Base-by-base conservation (phyloP, 2,113 vertebrate species). In the Oxygymnocypris stewartii region DNA sequence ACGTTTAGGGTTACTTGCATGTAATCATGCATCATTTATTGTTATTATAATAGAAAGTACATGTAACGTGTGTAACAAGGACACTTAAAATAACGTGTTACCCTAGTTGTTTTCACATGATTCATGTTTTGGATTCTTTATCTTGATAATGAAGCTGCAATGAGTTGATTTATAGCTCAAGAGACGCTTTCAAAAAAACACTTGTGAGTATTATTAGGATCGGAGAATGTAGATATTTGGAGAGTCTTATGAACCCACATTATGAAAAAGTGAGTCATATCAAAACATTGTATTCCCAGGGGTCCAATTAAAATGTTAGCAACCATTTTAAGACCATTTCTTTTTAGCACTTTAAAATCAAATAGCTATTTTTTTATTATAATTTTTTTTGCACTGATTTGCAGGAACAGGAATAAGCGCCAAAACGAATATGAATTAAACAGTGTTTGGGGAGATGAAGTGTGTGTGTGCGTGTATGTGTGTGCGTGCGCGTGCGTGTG, bases 351-450 rank as follows among this genome's bases (percentile, higher is more conserved):
- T 1, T 63, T 63, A 11, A 2, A 28, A 25, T 13, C 1, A 65
- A 65, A 65, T 2, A 31, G 28, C 28, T 31, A 31, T 31, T 31
- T 31, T n/a, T n/a, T n/a, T n/a, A n/a, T n/a, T n/a, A n/a, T n/a
- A n/a, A n/a, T n/a, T n/a, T n/a, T n/a, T n/a, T n/a, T n/a, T 71
- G 67, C 67, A 37, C 67, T 71, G 31, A 71, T 71, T 71, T 37
- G 31, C 31, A 37, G 7, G 67, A 37, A 71, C 14, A 37, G 16
- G 67, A 67, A 67, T 13, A 67, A 31, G 11, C 2, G 0, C 6
- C 44, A 18, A n/a, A 44, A 25, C 6, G 8, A 77, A 77, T 28
- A 51, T 49, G 13, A 77, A 77, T 77, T 13, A 49, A 14, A 12
- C 23, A 49, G 44, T 28, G 74, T 6, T 49, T 77, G n/a, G 74